phyloP scores from a whole-genome alignment of 2,888 invertebrate genomes.

The Zygogramma bicolorata region DNA sequence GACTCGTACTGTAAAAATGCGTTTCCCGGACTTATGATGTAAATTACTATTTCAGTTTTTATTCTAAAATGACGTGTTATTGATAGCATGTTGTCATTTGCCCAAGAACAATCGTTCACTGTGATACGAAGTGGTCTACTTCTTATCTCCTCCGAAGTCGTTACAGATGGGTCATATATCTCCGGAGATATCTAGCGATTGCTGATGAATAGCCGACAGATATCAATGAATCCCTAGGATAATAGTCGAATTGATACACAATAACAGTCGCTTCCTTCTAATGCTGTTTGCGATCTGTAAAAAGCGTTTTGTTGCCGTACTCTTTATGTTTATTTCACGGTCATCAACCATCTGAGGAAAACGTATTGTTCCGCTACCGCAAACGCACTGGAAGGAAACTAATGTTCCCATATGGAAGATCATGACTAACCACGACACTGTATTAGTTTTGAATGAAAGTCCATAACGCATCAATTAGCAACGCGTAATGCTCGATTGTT shows the following conservation, averaged over 20 bases:
- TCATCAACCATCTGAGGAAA: slow-evolving; percentile 37
- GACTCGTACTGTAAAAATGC: too few relatives aligned
- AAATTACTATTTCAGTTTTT: too few relatives aligned
- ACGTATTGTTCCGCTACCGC: slow-evolving; percentile 22
- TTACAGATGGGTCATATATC: too few relatives aligned
- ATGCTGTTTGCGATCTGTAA: slow-evolving; percentile 32
- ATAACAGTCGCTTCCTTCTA: slow-evolving; percentile 29
- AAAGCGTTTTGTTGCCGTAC: slow-evolving; percentile 45
- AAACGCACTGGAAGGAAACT: slow-evolving; percentile 44
- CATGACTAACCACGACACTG: slow-evolving; percentile 39
- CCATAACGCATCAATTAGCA: slow-evolving; percentile 58
- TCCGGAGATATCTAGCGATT: neutral
- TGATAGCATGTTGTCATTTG: too few relatives aligned
- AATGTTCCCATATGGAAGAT: slow-evolving; percentile 49
- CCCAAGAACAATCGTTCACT: too few relatives aligned
- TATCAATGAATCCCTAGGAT: slow-evolving; percentile 12
- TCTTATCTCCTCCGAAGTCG: too few relatives aligned
- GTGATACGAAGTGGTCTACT: too few relatives aligned
- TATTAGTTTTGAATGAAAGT: slow-evolving; percentile 48
- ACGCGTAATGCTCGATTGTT: slow-evolving; percentile 59
- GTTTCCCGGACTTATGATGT: too few relatives aligned
- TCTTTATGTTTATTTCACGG: slow-evolving; percentile 53
- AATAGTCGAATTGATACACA: slow-evolving; percentile 24
- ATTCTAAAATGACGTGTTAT: too few relatives aligned
- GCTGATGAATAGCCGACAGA: slow-evolving; percentile 4